These are phyloP conservation scores for Podocnemis expansa DNA, from an alignment of 2,113 vertebrate species.

Conservation along the genomic window DNA sequence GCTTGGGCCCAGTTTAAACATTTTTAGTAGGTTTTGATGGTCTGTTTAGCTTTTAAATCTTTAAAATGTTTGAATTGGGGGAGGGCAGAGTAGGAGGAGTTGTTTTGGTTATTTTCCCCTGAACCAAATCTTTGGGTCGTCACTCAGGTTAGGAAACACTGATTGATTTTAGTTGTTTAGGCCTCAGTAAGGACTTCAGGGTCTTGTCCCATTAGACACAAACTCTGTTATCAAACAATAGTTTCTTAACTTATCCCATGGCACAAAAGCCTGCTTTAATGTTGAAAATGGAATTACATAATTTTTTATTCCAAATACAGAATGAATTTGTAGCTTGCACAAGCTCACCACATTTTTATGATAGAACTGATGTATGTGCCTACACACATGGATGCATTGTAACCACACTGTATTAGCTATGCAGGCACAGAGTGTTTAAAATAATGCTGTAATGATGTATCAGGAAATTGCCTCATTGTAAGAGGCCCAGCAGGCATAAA, in stretches of 20 bases:
- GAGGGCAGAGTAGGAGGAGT: background rate
- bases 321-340: background rate
- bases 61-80: background rate
- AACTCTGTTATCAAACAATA: no score
- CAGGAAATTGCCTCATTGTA: background rate
- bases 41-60: background rate
- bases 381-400: no score
- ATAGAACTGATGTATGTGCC: no score
- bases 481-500: background rate
- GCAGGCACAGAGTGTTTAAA: background rate
- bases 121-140: background rate
- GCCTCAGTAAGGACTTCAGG: background rate
- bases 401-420: background rate
- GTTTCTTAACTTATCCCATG: background rate
- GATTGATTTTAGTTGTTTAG: background rate
- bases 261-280: background rate
- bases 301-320: background rate
- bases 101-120: background rate
- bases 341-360: background rate
- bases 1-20: background rate
- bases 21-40: accelerated
- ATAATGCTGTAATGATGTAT: background rate
- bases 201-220: background rate
- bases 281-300: background rate
- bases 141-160: background rate